A percentile compares a stretch with the other conserved stretches of the same genome.
Evolutionary conservation across 37 sponge, comb jelly and placozoan species (phyloP).

Genomic region (Crambe crambe): DNA sequence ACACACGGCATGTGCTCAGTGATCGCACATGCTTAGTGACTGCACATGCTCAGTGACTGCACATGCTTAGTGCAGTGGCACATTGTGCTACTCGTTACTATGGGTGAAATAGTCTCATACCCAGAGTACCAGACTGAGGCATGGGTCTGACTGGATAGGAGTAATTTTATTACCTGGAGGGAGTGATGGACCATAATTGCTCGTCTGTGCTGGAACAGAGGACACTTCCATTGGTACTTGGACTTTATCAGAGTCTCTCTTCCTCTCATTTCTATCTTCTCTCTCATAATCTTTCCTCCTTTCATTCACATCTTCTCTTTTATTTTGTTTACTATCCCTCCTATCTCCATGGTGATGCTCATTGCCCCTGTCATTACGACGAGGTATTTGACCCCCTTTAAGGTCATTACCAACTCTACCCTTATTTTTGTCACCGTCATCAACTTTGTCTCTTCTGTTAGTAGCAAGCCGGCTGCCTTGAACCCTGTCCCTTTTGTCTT

Average conservation of each 20-base stretch:
- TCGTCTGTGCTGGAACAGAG: background rate
- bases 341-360: background rate
- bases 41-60: no score
- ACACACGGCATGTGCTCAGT: no score
- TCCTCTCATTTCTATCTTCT: background rate
- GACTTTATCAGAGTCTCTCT: background rate
- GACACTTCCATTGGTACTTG: background rate
- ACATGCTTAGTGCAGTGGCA: no score
- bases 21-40: no score
- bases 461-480: background rate
- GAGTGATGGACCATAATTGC: constrained; percentile 2
- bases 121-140: no score
- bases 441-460: background rate
- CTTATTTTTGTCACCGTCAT: background rate
- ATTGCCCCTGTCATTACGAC: background rate
- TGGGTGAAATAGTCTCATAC: no score
- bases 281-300: background rate
- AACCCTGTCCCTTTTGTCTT: no score
- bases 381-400: no score
- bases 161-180: constrained; percentile 32
- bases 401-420: no score
- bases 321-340: background rate
- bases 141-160: no score
- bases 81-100: no score
- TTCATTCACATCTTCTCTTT: background rate